Conservation (phyloP, 2,113 vertebrate species). For the Numida meleagris region DNA sequence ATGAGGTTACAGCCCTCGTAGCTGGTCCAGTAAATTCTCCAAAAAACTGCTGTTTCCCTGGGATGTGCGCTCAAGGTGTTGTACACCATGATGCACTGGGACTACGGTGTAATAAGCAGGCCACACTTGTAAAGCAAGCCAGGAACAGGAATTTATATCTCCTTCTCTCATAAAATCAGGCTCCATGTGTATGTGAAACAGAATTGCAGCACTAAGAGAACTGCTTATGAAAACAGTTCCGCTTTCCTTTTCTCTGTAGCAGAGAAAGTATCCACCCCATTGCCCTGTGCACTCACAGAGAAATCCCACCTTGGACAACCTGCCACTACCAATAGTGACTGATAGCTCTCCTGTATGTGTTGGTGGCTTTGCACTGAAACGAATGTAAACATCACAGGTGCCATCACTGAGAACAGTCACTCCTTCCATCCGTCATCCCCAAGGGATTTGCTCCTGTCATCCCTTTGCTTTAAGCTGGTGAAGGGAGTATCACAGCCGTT, state of each 20-base stretch:
- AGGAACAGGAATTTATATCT: neutral
- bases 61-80: neutral
- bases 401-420: neutral
- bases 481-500: conserved; percentile 31
- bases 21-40: neutral
- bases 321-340: conserved; percentile 6
- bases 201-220: neutral
- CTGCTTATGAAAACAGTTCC: neutral
- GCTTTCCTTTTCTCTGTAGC: neutral
- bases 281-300: neutral
- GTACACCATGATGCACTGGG: neutral
- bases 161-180: neutral
- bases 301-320: conserved; percentile 31
- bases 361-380: neutral
- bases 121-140: neutral
- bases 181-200: neutral
- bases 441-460: conserved; percentile 57
- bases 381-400: conserved; percentile 20
- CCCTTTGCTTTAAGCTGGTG: conserved; percentile 35
- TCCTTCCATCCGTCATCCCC: conserved; percentile 20
- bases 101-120: neutral
- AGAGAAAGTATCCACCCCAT: neutral
- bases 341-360: neutral
- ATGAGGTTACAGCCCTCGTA: neutral
- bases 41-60: neutral